Base-by-base conservation (phyloP, 2,797 vertebrate species). In the Pelobates cultripes region DNA sequence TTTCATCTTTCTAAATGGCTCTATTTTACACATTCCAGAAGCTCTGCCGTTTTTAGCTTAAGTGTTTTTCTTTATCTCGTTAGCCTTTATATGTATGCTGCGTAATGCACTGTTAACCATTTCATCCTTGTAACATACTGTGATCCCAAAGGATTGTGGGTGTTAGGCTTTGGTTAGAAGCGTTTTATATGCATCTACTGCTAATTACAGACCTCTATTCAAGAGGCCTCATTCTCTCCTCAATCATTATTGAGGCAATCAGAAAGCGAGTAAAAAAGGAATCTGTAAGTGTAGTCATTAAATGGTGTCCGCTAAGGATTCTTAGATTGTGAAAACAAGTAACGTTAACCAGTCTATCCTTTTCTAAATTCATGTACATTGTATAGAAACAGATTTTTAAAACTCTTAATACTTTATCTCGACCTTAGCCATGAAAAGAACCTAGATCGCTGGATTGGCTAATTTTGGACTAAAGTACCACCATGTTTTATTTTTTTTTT, bases 1-100 rank as follows among this genome's bases (percentile, higher is more conserved):
- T 51, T 51, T 10, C 28, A 7, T 64, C 51, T 47, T 71, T 71
- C 0, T 71, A 71, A 71, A 40, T 28, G 70, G n/a, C 15, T 47
- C 45, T 71, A 3, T 47, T 47, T 71, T 47, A 47, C 45, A 71
- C 70, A 71, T 71, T 71, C 70, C 70, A 71, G 44, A 14, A 14
- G 43, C 8, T 4, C 15, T 3, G 14, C 70, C 70, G 51, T 45
- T 28, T 28, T 44, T 40, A 51, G 15, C 13, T 47, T 17, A 51
- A 10, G 45, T 71, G 8, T 14, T 70, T 28, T 70, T 44, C 7
- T 40, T 70, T 42, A 70, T 44, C 12, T 15, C 9, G 10, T 70
- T 44, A 70, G 41, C 43, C 41, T 42, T 45, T 70, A 6, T 51
- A 64, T 70, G 70, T 71, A 51, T 51, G 45, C 13, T 40, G 12